These are phyloP conservation scores for Lethrus apterus DNA, from an alignment of 1,140 invertebrate species.

Conservation along the genomic window DNA sequence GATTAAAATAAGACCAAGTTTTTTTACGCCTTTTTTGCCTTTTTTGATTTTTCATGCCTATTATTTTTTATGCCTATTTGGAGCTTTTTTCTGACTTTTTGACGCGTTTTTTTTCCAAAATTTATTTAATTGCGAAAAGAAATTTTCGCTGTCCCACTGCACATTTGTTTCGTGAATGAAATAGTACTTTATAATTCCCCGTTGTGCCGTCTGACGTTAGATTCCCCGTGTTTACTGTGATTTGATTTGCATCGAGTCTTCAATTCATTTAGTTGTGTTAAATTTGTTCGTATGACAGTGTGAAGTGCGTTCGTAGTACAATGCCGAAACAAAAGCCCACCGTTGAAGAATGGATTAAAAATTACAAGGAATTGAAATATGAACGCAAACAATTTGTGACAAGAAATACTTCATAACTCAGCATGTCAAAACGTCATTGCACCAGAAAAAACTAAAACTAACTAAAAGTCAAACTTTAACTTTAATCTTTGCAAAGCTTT, in stretches of 20 bases:
- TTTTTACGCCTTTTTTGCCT: too few species aligned
- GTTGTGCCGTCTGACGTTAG: background rate
- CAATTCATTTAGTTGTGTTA: too few species aligned
- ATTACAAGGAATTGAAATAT: conserved; percentile 8
- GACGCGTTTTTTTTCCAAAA: too few species aligned
- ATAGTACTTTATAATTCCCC: background rate
- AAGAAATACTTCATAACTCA: conserved; percentile 6
- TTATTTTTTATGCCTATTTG: too few species aligned
- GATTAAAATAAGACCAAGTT: too few species aligned
- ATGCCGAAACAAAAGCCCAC: background rate
- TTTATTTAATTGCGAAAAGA: background rate
- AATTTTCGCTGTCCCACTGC: conserved; percentile 2
- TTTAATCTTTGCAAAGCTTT: background rate
- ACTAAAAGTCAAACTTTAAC: background rate
- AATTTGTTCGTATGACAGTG: background rate
- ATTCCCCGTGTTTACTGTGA: conserved; percentile 1
- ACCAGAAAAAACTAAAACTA: background rate
- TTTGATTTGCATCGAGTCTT: conserved; percentile 1
- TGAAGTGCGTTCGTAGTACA: background rate
- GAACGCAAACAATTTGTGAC: conserved; percentile 1
- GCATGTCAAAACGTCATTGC: background rate
- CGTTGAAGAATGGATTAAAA: conserved; percentile 6
- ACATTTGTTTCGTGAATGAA: conserved; percentile 2
- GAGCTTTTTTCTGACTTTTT: too few species aligned
- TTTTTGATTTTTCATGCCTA: too few species aligned